phyloP scores from a whole-genome alignment of 53 echinoderm and acorn worm genomes.

The Paracentrotus lividus region DNA sequence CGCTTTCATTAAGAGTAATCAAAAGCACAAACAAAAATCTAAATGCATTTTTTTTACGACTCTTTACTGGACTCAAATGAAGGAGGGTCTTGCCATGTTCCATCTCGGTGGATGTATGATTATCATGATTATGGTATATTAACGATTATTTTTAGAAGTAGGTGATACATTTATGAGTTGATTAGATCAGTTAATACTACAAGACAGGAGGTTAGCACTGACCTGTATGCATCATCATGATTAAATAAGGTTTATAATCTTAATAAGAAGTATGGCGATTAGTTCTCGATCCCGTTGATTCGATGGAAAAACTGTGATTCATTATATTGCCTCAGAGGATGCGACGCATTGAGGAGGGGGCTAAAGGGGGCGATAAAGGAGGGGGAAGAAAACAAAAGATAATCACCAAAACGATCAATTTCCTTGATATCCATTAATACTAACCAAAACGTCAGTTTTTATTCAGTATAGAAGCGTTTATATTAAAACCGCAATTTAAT shows the following conservation, averaged over 20 bases:
- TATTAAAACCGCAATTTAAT: no score
- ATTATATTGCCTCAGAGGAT: constrained; percentile 36
- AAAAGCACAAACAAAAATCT: no score
- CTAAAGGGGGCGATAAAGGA: neutral
- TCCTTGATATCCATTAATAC: constrained; percentile 14
- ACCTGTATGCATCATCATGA: neutral
- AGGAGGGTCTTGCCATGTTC: no score
- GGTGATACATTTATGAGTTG: neutral
- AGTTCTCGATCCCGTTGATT: neutral
- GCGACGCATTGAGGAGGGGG: constrained; percentile 24
- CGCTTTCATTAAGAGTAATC: no score
- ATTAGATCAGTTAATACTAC: neutral
- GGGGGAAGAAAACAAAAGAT: neutral
- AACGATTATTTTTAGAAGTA: neutral
- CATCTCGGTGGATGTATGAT: no score
- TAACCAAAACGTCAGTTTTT: no score
- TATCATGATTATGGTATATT: neutral
- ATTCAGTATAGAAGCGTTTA: no score
- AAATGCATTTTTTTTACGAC: no score
- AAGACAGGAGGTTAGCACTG: neutral
- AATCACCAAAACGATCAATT: constrained; percentile 38
- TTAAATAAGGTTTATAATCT: neutral
- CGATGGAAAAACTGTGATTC: constrained; percentile 24
- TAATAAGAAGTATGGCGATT: neutral
- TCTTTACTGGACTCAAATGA: no score